phyloP scores from a whole-genome alignment of 2,113 vertebrate species.

The Melanocharis versteri region DNA sequence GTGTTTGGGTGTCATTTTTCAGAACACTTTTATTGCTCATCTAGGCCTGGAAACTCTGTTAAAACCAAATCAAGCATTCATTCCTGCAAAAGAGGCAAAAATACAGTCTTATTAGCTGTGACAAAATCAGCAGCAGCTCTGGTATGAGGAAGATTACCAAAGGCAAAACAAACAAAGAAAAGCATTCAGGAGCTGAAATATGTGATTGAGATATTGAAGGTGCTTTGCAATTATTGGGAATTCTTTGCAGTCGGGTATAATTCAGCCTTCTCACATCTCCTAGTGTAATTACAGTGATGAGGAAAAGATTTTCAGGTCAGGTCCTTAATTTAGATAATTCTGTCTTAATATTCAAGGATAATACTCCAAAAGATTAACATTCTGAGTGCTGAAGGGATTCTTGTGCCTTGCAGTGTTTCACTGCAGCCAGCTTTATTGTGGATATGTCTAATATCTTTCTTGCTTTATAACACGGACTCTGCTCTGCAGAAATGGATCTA shows the following conservation, averaged over 20 bases:
- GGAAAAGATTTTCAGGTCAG: neutral
- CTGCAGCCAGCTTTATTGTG: neutral
- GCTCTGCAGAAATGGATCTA: neutral
- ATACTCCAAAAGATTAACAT: neutral
- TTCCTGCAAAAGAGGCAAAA: neutral
- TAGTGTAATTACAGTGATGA: neutral
- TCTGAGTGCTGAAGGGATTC: neutral
- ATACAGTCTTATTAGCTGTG: neutral
- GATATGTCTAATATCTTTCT: neutral
- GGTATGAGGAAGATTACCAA: neutral
- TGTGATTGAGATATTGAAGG: neutral
- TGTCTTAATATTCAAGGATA: neutral
- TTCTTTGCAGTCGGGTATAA: neutral
- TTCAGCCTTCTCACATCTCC: neutral
- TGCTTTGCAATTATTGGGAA: neutral
- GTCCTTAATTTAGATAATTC: slow-evolving; percentile 13
- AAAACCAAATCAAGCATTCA: neutral
- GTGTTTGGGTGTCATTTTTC: neutral
- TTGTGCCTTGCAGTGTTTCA: neutral
- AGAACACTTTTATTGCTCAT: neutral
- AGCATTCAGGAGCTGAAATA: neutral
- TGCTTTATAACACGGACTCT: neutral
- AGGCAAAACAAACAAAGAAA: neutral
- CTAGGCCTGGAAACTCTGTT: neutral
- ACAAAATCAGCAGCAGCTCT: neutral